Conservation (phyloP, 2,113 vertebrate species). For the Typhlomys cinereus region DNA sequence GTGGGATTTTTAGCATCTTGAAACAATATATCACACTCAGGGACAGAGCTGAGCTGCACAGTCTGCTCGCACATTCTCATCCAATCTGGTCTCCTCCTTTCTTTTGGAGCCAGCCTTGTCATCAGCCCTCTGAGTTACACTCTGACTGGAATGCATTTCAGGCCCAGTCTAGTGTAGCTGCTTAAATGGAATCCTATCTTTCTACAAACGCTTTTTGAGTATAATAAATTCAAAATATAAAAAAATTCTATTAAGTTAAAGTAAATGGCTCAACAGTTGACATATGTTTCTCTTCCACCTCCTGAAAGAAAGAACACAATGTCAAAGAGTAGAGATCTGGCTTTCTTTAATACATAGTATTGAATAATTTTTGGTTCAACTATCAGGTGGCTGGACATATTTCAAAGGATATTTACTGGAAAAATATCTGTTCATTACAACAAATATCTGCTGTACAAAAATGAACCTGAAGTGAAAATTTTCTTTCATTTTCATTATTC, state of each 20-base stretch:
- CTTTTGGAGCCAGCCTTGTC: conserved; percentile 91
- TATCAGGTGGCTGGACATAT: background rate
- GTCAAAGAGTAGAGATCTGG: conserved; percentile 72
- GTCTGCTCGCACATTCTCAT: conserved; percentile 92
- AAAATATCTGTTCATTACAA: conserved; percentile 44
- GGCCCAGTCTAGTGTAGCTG: conserved; percentile 89
- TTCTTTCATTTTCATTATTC: background rate
- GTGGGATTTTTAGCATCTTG: conserved; percentile 90
- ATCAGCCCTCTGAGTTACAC: conserved; percentile 90
- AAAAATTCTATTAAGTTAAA: conserved; percentile 86
- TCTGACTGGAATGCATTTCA: conserved; percentile 90
- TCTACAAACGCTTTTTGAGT: conserved; percentile 89
- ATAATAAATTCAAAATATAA: conserved; percentile 88
- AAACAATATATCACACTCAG: conserved; percentile 92
- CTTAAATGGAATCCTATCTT: conserved; percentile 90
- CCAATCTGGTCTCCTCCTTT: conserved; percentile 91
- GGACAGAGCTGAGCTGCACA: conserved; percentile 89
- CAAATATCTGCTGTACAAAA: conserved; percentile 38
- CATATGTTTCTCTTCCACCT: conserved; percentile 80
- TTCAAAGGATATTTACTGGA: conserved; percentile 61
- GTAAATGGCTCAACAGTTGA: conserved; percentile 87
- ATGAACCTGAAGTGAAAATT: conserved; percentile 21
- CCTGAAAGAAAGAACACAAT: conserved; percentile 73
- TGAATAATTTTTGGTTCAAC: conserved; percentile 46
- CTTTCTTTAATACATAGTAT: conserved; percentile 71